Conservation (phyloP, 1,140 invertebrate species). For the Glomeris maerens region DNA sequence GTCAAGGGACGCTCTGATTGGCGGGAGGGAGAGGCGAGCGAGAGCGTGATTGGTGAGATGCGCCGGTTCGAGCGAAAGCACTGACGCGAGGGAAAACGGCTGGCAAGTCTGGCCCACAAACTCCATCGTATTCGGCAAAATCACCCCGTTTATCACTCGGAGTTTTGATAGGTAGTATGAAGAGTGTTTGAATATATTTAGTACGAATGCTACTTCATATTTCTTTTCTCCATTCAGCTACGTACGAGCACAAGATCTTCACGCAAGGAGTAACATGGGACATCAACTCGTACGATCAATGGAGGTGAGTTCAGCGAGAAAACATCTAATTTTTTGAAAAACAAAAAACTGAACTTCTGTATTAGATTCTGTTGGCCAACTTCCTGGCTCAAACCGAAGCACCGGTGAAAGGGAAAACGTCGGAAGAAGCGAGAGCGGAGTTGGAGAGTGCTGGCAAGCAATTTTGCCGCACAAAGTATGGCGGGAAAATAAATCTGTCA, state of each 20-base stretch:
- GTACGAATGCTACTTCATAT: too few relatives aligned
- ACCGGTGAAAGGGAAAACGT: conserved; percentile 77
- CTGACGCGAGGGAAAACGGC: too few relatives aligned
- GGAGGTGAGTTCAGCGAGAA: too few relatives aligned
- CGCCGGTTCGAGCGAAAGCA: too few relatives aligned
- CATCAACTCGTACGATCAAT: conserved; percentile 99
- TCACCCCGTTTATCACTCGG: conserved; percentile 92
- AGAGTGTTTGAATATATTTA: too few relatives aligned
- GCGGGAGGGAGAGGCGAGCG: too few relatives aligned
- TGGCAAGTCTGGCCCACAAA: conserved; percentile 93
- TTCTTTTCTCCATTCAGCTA: conserved; percentile 46
- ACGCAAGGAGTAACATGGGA: conserved; percentile 97
- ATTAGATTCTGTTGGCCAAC: conserved; percentile 81
- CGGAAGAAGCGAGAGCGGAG: conserved; percentile 59
- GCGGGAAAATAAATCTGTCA: background rate
- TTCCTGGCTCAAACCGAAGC: conserved; percentile 98
- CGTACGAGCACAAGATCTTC: conserved; percentile 99
- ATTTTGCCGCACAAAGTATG: conserved; percentile 81
- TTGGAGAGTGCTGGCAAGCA: conserved; percentile 40
- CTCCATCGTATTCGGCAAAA: conserved; percentile 79
- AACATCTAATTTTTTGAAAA: too few relatives aligned
- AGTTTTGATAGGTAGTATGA: conserved; percentile 75
- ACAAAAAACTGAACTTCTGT: too few relatives aligned
- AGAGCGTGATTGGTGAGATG: too few relatives aligned
- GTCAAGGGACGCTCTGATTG: too few relatives aligned